A percentile compares a stretch with the other conserved stretches of the same genome.
These are phyloP conservation scores for Drosophila tani DNA, from an alignment of 1,140 invertebrate genomes.

Conservation along the genomic window DNA sequence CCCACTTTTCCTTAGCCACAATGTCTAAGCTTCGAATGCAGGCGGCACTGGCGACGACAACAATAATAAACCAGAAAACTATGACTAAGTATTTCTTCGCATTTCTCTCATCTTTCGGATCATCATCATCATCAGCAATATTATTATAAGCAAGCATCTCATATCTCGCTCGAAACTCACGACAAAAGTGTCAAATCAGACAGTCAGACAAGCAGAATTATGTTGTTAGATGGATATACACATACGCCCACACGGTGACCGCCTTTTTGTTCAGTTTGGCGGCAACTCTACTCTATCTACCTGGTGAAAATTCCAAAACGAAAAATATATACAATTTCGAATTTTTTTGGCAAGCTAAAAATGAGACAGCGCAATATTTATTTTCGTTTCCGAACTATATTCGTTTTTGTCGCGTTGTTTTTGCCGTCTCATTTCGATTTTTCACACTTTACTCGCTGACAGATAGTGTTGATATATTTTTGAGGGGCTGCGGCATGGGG, in stretches of 20 bases:
- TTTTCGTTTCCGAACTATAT: constrained; percentile 47
- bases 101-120: constrained; percentile 26
- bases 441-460: constrained; percentile 69
- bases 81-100: constrained; percentile 49
- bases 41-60: not conserved
- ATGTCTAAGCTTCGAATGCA: constrained; percentile 44
- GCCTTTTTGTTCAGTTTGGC: constrained; percentile 36
- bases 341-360: constrained; percentile 38
- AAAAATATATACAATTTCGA: constrained; percentile 18
- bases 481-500: not conserved
- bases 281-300: constrained; percentile 34
- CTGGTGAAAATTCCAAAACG: constrained; percentile 76
- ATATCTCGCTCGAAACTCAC: constrained; percentile 15
- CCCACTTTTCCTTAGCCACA: constrained; percentile 51
- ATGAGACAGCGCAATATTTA: constrained; percentile 52
- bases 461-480: constrained; percentile 70
- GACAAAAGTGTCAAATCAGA: constrained; percentile 55
- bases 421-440: constrained; percentile 41
- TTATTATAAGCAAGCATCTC: constrained; percentile 24
- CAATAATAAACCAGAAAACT: constrained; percentile 18
- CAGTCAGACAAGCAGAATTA: constrained; percentile 47
- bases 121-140: constrained; percentile 37
- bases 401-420: constrained; percentile 13
- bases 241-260: constrained; percentile 46
- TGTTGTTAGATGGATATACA: constrained; percentile 29